A percentile compares a stretch with the other conserved stretches of the same genome.
These are phyloP conservation scores for Chrysolina oricalcia DNA, from an alignment of 2,888 invertebrate species.

Conservation along the genomic window DNA sequence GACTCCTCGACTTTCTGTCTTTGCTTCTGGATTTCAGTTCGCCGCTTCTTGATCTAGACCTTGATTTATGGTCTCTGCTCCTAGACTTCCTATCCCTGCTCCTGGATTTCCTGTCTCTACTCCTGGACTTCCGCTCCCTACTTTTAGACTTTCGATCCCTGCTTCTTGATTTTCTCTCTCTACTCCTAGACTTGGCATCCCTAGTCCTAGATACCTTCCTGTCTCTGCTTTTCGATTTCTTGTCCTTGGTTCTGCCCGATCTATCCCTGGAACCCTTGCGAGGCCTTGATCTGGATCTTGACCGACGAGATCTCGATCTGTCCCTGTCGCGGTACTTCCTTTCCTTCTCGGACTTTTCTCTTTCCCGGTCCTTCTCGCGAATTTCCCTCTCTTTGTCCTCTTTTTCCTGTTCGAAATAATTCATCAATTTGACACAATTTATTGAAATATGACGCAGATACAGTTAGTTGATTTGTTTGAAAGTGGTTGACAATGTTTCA, in stretches of 20 bases:
- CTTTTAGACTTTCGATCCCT: constrained; percentile 55
- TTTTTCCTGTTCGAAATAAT: constrained; percentile 76
- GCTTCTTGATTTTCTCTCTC: constrained; percentile 45
- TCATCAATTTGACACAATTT: background rate
- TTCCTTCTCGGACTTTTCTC: constrained; percentile 69
- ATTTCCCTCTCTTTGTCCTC: constrained; percentile 79
- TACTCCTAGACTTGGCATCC: constrained; percentile 51
- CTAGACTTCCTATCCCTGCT: constrained; percentile 56
- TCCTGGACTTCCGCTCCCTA: constrained; percentile 57
- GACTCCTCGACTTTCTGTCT: constrained; percentile 51
- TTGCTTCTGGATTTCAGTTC: constrained; percentile 53
- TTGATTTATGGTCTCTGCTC: constrained; percentile 49
- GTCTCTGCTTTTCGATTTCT: constrained; percentile 56
- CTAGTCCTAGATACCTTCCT: constrained; percentile 51
- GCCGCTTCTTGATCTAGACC: constrained; percentile 60
- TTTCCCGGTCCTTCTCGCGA: constrained; percentile 72
- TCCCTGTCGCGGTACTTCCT: constrained; percentile 72
- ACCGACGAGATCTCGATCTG: constrained; percentile 66
- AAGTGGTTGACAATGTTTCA: too few species aligned
- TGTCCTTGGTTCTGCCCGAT: constrained; percentile 49
- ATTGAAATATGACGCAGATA: too few species aligned
- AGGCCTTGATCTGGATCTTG: constrained; percentile 59
- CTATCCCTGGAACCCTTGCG: constrained; percentile 40
- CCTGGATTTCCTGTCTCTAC: constrained; percentile 56
- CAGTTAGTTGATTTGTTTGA: too few species aligned